Base-by-base conservation (phyloP, 2,888 invertebrate genomes). In the Elmis aenea region DNA sequence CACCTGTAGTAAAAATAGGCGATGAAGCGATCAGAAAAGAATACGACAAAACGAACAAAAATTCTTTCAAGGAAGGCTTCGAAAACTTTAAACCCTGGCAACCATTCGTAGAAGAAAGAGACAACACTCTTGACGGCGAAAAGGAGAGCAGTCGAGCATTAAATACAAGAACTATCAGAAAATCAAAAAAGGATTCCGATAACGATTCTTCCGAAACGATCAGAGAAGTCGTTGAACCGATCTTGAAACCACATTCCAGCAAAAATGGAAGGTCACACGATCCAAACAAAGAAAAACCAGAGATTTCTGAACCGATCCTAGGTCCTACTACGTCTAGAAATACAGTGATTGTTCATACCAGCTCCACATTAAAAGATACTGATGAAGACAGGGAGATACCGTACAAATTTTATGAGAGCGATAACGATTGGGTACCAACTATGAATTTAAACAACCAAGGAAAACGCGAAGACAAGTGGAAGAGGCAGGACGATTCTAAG, bases 141-240 rank as follows among this genome's bases (percentile, higher is more conserved):
- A 53, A 57, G 22, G 76, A 74, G 59, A 69, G 73, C 10, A 78
- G 78, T 26, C 64, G 79, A 33, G 77, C 83, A 2, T 81, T 82
- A 26, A 68, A 67, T 33, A 66, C 64, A 1, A 54, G 64, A 43
- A 24, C 56, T 1, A 43, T 57, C 2, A 59, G 59, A 36, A 29
- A 45, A 0, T 44, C 46, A 1, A 37, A 38, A 12, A 21, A 39
- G 14, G n/a, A 13, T 12, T 22, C 14, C 5, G 23, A 21, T 14
- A 28, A 33, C 8, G 20, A 33, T 14, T 26, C 10, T 13, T 8
- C 18, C 2, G 53, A 46, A 12, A 16, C 51, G 8, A 39, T 55
- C 0, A 51, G 74, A 11, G 87, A 87, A 66, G 81, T 87, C 10
- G 79, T 81, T 0, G 87, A 87, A 52, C 87, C 87, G 0, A 76